Percentiles rank a stretch among this genome's conserved stretches.
These are phyloP conservation scores for Epizoanthus stellaris DNA, from an alignment of 92 coral and sea anemone genomes.

Conservation along the genomic window DNA sequence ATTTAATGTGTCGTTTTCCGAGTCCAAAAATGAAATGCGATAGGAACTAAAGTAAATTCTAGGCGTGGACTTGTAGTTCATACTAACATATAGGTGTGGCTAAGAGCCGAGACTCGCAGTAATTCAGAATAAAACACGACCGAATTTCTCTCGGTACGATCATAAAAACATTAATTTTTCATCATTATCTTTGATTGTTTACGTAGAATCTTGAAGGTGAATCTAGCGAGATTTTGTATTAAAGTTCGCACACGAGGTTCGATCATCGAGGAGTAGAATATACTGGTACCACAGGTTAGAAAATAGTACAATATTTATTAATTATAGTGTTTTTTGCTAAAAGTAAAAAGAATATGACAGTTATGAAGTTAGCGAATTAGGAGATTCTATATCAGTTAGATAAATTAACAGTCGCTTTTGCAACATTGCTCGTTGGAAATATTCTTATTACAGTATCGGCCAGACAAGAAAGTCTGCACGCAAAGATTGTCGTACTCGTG, in stretches of 20 bases:
- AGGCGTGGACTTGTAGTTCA: slow-evolving; percentile 61
- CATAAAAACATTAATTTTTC: slow-evolving; percentile 56
- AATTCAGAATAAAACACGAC: slow-evolving; percentile 53
- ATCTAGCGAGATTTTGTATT: slow-evolving; percentile 41
- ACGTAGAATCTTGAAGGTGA: slow-evolving; percentile 48
- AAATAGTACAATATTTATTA: slow-evolving; percentile 18
- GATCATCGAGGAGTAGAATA: neutral
- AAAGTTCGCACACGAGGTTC: slow-evolving; percentile 8
- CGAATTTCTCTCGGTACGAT: slow-evolving; percentile 62
- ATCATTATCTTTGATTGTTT: slow-evolving; percentile 75
- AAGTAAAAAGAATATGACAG: slow-evolving; percentile 31
- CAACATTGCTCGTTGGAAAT: slow-evolving; percentile 9
- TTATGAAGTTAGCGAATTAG: slow-evolving; percentile 41
- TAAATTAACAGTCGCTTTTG: slow-evolving; percentile 35
- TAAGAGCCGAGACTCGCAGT: slow-evolving; percentile 16
- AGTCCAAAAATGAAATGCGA: slow-evolving; percentile 22
- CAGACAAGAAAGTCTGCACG: neutral
- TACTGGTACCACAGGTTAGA: slow-evolving; percentile 27
- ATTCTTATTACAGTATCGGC: neutral
- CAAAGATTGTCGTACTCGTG: neutral
- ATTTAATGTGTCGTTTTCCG: slow-evolving; percentile 18
- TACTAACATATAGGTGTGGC: slow-evolving; percentile 68
- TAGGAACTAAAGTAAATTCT: slow-evolving; percentile 55
- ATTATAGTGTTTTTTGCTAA: slow-evolving; percentile 20
- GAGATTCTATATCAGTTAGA: slow-evolving; percentile 24